Percentiles rank a stretch among this genome's conserved stretches.
These are phyloP conservation scores for Habroteleia sp. DNA, from an alignment of 2,888 invertebrate genomes.

Conservation along the genomic window DNA sequence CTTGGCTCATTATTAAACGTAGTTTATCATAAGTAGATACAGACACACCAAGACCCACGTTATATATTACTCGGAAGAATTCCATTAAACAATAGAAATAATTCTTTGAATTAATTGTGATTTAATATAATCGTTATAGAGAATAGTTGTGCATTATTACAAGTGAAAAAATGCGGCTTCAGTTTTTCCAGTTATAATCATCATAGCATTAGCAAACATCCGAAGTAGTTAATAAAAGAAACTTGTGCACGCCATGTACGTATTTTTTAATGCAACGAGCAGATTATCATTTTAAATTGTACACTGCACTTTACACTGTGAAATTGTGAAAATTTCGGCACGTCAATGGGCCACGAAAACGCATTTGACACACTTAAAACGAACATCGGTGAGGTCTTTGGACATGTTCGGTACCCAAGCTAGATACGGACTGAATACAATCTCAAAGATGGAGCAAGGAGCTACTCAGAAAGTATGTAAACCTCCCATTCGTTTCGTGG, in stretches of 20 bases:
- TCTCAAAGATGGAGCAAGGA: conserved; percentile 59
- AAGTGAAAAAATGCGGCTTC: neutral
- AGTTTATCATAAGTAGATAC: conserved; percentile 12
- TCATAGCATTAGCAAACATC: conserved; percentile 1
- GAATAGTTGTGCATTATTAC: neutral
- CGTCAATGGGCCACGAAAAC: neutral
- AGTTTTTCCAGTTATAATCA: neutral
- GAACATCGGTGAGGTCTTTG: conserved; percentile 8
- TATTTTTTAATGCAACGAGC: neutral
- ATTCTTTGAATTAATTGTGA: neutral
- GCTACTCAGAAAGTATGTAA: conserved; percentile 52
- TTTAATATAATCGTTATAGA: neutral
- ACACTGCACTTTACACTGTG: conserved; percentile 16
- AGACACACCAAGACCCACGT: no score
- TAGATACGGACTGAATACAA: conserved; percentile 51
- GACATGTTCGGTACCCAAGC: conserved; percentile 50
- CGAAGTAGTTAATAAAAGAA: neutral
- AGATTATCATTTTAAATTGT: conserved; percentile 1
- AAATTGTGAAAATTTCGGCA: neutral
- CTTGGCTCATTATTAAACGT: conserved; percentile 4
- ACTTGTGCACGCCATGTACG: conserved; percentile 4
- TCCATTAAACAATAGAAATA: neutral
- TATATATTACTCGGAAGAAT: neutral
- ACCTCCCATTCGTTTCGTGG: conserved; percentile 55
- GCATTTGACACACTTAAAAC: conserved; percentile 4